phyloP scores from a whole-genome alignment of 2,888 invertebrate species.

The Ptilodon capucinus region DNA sequence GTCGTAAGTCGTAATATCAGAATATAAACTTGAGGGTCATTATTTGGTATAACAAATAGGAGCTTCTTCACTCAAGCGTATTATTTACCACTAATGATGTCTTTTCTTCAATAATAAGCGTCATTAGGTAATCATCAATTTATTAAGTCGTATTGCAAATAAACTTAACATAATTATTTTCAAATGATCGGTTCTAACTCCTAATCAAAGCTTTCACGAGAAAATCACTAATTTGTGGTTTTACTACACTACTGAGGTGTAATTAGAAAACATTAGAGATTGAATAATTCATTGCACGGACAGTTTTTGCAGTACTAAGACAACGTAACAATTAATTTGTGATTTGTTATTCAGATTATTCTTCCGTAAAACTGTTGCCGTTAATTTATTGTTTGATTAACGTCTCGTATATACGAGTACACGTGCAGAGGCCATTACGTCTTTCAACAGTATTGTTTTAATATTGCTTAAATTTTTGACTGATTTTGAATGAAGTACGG shows the following conservation, averaged over 20 bases:
- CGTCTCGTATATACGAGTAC: background rate
- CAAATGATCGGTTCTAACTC: background rate
- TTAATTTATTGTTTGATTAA: slow-evolving; percentile 3
- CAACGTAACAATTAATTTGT: slow-evolving; percentile 19
- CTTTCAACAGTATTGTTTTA: too few relatives aligned
- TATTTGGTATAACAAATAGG: background rate
- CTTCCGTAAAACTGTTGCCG: slow-evolving; percentile 32
- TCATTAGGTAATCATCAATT: slow-evolving; percentile 12
- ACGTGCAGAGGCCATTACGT: too few relatives aligned
- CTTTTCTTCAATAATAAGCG: slow-evolving; percentile 9
- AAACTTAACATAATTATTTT: background rate
- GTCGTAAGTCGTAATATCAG: too few relatives aligned
- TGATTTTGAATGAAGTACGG: too few relatives aligned
- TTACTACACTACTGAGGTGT: slow-evolving; percentile 7
- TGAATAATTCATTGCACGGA: slow-evolving; percentile 41
- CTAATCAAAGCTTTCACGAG: slow-evolving; percentile 1
- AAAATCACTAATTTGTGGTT: slow-evolving; percentile 19
- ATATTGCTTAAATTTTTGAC: too few relatives aligned
- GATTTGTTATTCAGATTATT: slow-evolving; percentile 19
- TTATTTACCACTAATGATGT: background rate
- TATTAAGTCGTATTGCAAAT: slow-evolving; percentile 2
- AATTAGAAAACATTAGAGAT: slow-evolving; percentile 30
- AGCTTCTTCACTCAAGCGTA: background rate
- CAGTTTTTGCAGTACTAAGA: slow-evolving; percentile 27
- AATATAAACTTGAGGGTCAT: background rate